phyloP scores from a whole-genome alignment of 2,797 vertebrate species.

The Halcyon chelicuti region DNA sequence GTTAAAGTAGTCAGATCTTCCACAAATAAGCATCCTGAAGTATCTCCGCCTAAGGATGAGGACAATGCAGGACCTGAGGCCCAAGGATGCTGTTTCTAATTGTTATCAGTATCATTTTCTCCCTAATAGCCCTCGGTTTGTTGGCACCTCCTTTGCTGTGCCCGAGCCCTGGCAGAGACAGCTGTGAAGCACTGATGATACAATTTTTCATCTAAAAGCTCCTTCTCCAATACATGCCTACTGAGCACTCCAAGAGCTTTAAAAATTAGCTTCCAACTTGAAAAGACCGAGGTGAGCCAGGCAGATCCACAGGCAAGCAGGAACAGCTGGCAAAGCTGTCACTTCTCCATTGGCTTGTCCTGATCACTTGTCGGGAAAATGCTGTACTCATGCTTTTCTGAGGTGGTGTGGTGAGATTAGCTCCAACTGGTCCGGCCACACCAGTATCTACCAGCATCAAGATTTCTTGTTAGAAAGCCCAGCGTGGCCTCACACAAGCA shows the following conservation, averaged over 20 bases:
- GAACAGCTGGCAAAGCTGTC: neutral
- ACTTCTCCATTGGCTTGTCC: neutral
- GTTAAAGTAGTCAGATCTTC: neutral
- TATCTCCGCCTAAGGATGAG: neutral
- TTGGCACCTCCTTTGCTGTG: neutral
- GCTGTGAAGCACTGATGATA: neutral
- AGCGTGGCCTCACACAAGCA: neutral
- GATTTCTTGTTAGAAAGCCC: neutral
- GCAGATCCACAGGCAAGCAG: neutral
- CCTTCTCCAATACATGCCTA: neutral
- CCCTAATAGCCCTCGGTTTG: neutral
- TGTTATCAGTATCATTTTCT: neutral
- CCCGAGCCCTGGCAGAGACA: neutral
- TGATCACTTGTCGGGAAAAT: neutral
- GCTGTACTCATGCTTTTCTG: neutral
- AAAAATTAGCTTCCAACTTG: neutral
- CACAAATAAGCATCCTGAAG: neutral
- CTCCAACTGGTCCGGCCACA: neutral
- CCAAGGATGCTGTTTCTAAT: neutral
- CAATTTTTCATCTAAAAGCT: neutral
- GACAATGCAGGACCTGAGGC: neutral
- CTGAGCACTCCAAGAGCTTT: neutral
- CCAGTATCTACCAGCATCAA: neutral
- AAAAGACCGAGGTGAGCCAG: neutral
- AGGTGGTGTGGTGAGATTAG: fast-evolving